A percentile compares a stretch with the other conserved stretches of the same genome.
phyloP scores from a whole-genome alignment of 2,797 vertebrate genomes.

The Cossypha polioptera region DNA sequence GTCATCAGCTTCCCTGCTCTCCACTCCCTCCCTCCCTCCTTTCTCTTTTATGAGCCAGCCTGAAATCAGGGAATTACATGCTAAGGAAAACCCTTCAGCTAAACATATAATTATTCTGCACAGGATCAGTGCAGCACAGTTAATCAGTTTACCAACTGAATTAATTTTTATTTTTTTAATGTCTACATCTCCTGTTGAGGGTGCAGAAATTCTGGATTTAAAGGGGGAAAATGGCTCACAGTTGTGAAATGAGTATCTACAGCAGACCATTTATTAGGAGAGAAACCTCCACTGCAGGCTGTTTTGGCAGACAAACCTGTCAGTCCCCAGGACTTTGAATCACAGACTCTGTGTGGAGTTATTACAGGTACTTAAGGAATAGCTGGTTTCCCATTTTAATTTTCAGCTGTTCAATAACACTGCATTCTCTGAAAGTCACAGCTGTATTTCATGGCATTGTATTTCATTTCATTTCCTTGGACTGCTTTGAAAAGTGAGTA shows the following conservation, averaged over 20 bases:
- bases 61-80: slow-evolving; percentile 75
- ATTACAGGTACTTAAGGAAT: slow-evolving; percentile 28
- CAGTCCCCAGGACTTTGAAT: slow-evolving; percentile 18
- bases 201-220: slow-evolving; percentile 16
- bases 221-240: not conserved
- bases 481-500: not conserved
- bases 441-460: not conserved
- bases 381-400: slow-evolving; percentile 32
- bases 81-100: slow-evolving; percentile 73
- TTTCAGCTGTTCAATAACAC: slow-evolving; percentile 14
- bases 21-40: slow-evolving; percentile 8
- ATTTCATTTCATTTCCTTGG: not conserved
- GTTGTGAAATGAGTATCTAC: slow-evolving; percentile 29
- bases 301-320: slow-evolving; percentile 31
- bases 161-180: slow-evolving; percentile 60
- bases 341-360: slow-evolving; percentile 17
- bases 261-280: not conserved
- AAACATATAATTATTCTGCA: slow-evolving; percentile 76
- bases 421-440: not conserved
- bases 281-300: slow-evolving; percentile 24
- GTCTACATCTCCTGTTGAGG: slow-evolving; percentile 37
- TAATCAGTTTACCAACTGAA: slow-evolving; percentile 70
- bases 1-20: slow-evolving; percentile 64
- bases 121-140: slow-evolving; percentile 68
- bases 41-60: slow-evolving; percentile 68